A percentile compares a stretch with the other conserved stretches of the same genome.
Conservation (phyloP, 2,113 vertebrate species). For the Hydrochoerus hydrochaeris region DNA sequence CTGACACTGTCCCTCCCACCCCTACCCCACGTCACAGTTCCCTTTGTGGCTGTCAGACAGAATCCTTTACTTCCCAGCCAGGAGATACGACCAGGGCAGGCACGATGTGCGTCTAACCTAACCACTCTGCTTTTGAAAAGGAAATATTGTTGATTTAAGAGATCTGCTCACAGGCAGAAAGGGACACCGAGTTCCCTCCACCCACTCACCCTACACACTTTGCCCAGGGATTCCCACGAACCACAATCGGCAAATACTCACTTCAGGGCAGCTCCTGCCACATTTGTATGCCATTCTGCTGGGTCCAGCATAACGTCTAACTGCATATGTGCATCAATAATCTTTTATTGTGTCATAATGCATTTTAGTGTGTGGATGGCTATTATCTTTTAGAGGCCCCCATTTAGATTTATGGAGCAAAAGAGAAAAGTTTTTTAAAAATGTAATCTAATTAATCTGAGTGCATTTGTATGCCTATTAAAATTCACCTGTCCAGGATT, state of each 20-base stretch:
- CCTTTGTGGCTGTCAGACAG: background rate
- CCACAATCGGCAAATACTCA: rapidly evolving
- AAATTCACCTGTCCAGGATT: slow-evolving; percentile 87
- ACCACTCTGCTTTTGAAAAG: background rate
- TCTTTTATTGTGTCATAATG: slow-evolving; percentile 74
- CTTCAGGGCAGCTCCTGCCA: background rate
- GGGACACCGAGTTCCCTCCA: background rate
- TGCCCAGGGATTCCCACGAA: background rate
- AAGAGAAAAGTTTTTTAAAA: slow-evolving; percentile 80
- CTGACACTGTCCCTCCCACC: background rate
- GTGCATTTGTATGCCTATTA: slow-evolving; percentile 86
- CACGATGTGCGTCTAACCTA: background rate
- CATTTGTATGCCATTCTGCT: background rate
- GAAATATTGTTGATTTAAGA: background rate
- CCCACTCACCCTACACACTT: background rate
- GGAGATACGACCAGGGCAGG: background rate
- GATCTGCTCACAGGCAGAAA: background rate
- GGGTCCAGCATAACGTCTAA: background rate
- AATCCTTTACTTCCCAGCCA: background rate
- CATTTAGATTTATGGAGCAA: slow-evolving; percentile 79
- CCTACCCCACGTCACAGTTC: rapidly evolving
- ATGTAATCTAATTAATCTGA: slow-evolving; percentile 88
- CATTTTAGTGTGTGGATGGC: slow-evolving; percentile 70
- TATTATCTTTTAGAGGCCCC: slow-evolving; percentile 78
- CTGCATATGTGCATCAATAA: slow-evolving; percentile 57